Evolutionary conservation across 1,140 invertebrate species (phyloP), one percentile per base, ranked within the genome.

Genomic region (Pachyrhynchus sulphureomaculatus): DNA sequence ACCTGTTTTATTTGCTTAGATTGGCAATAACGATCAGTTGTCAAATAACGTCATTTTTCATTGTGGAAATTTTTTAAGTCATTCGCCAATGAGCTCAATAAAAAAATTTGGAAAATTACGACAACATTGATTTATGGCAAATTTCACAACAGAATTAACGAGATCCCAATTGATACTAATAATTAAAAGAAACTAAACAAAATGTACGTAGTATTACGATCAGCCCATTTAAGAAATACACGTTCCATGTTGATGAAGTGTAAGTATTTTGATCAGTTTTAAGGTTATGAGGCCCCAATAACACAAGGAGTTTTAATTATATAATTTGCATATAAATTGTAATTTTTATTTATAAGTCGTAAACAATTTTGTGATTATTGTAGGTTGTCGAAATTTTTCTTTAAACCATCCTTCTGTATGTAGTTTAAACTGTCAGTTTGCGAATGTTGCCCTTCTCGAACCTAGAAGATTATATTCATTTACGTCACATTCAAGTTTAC

Each of bases 41-140:
- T 24, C 34, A 23, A 1, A 5, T 13, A 9, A 13, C 24, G 34
- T 64, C 44, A 37, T 55, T 39, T 49, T 33, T 61, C 23, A 47
- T 57, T 39, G 57, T 57, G 66, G 52, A 62, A 67, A 67, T 65
- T 65, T 65, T 58, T 58, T 34, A 62, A 44, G 62, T 65, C 57
- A 67, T 45, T 10, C 12, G 44, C 29, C n/a, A 48, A 26, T 23
- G 20, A 45, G 21, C 6, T 39, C 10, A 62, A 26, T n/a, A n/a
- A 54, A 39, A 42, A 48, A 18, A 34, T n/a, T 15, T n/a, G 17
- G n/a, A 52, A 51, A 26, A 4, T 20, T 21, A 21, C 32, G 24
- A 24, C 21, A 15, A 33, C 23, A 53, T 12, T 24, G 17, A 58
- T 55, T 29, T 32, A 39, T 54, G 53, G 45, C 20, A 63, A 2